Percentiles rank a stretch among this genome's conserved stretches.
phyloP scores from a whole-genome alignment of 2,888 invertebrate genomes.

The Blastobasis adustella region DNA sequence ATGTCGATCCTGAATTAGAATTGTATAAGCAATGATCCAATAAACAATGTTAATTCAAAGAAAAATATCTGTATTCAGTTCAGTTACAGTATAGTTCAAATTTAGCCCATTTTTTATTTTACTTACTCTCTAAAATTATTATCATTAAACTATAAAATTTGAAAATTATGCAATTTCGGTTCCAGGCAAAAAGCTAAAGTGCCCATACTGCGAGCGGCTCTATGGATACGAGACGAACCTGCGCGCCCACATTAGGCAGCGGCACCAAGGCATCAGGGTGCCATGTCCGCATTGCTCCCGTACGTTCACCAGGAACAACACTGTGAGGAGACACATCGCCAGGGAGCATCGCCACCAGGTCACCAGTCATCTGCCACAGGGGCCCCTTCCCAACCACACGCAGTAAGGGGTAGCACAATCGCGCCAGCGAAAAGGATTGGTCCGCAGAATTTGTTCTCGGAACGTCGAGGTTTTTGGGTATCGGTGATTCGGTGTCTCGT shows the following conservation, averaged over 20 bases:
- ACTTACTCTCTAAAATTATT: too few species aligned
- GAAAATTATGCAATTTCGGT: slow-evolving; percentile 12
- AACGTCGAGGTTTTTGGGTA: too few species aligned
- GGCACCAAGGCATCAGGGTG: slow-evolving; percentile 93
- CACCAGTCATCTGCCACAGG: slow-evolving; percentile 77
- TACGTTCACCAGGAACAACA: slow-evolving; percentile 94
- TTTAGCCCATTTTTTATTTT: too few species aligned
- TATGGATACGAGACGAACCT: slow-evolving; percentile 95
- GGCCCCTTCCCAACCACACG: slow-evolving; percentile 77
- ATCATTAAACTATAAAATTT: too few species aligned
- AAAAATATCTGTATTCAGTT: too few species aligned
- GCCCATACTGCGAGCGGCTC: slow-evolving; percentile 92
- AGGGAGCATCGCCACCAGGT: slow-evolving; percentile 89
- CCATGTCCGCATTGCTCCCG: slow-evolving; percentile 93
- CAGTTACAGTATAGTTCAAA: too few species aligned
- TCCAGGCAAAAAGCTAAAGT: slow-evolving; percentile 92
- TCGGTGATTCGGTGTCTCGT: too few species aligned
- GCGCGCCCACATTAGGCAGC: slow-evolving; percentile 92
- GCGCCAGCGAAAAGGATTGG: too few species aligned
- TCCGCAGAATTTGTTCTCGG: too few species aligned
- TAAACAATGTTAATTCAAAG: too few species aligned
- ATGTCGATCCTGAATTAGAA: neutral
- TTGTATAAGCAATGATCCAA: too few species aligned
- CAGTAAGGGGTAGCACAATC: slow-evolving; percentile 56
- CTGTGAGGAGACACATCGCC: slow-evolving; percentile 91